Evolutionary conservation across 2,113 vertebrate genomes (phyloP).

Genomic region (Gavialis gangeticus): DNA sequence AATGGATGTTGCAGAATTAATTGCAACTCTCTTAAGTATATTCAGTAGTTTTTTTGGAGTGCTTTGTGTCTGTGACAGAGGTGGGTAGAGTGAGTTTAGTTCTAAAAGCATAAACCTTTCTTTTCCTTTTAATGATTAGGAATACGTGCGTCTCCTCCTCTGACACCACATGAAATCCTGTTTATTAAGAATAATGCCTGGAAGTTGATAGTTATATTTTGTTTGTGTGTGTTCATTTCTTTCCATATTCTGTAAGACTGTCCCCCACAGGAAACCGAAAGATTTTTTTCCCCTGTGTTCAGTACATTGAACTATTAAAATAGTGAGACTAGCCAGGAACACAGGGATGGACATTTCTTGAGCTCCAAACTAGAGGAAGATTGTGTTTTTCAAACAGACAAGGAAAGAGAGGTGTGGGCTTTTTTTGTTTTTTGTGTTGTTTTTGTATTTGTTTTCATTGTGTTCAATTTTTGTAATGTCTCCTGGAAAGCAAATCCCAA

Average conservation of each 20-base stretch:
- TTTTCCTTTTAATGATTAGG: not conserved
- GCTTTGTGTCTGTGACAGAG: not conserved
- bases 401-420: not conserved
- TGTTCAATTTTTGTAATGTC: not conserved
- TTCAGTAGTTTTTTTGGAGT: not conserved
- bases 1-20: not conserved
- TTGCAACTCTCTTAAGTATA: not conserved
- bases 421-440: not conserved
- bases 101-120: not conserved
- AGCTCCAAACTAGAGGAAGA: not conserved
- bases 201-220: constrained; percentile 61
- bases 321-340: not conserved
- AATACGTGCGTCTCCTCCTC: constrained; percentile 27
- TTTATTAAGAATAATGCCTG: constrained; percentile 74
- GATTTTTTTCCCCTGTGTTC: constrained; percentile 62
- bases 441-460: not conserved
- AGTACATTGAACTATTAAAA: constrained; percentile 4
- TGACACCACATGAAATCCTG: constrained; percentile 51
- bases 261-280: constrained; percentile 49
- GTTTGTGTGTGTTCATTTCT: constrained; percentile 59
- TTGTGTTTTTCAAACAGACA: not conserved
- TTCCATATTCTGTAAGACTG: constrained; percentile 43
- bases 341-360: constrained; percentile 52
- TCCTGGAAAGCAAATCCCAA: not conserved
- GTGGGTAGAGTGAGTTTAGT: not conserved